Conservation (phyloP, 2,888 invertebrate genomes). For the Axea sp. region DNA sequence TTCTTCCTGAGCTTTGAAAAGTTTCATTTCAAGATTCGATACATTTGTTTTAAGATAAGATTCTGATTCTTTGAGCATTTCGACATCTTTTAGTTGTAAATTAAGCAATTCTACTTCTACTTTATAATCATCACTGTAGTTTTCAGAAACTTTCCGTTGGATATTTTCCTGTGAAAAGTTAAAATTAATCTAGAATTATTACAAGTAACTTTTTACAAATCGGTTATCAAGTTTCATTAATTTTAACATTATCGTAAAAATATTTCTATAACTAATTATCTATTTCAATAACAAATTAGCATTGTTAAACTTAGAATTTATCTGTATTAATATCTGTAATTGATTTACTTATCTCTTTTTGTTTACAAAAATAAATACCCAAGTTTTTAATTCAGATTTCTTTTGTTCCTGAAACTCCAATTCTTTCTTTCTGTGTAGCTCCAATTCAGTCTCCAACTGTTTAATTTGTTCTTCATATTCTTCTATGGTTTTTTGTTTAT, state of each 20-base stretch:
- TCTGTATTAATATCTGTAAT: no score
- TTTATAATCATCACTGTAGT: neutral
- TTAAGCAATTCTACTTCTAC: conserved; percentile 61
- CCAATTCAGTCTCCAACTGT: conserved; percentile 68
- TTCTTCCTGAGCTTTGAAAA: neutral
- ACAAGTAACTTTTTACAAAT: no score
- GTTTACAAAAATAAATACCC: no score
- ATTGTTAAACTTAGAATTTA: no score
- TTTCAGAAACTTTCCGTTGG: neutral
- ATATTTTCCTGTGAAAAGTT: neutral
- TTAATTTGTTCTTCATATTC: conserved; percentile 74
- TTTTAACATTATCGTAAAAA: no score
- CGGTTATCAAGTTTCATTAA: neutral
- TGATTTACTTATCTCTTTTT: no score
- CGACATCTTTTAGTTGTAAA: conserved; percentile 32
- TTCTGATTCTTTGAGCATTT: neutral
- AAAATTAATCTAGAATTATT: no score
- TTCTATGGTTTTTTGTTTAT: conserved; percentile 74
- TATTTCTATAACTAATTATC: no score
- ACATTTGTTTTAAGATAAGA: neutral
- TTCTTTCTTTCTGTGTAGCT: conserved; percentile 65
- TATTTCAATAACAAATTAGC: no score
- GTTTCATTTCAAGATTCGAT: neutral
- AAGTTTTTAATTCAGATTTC: conserved; percentile 69
- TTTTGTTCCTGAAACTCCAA: conserved; percentile 67